Percentiles rank a stretch among this genome's conserved stretches.
Evolutionary conservation across 1,140 invertebrate genomes (phyloP).

Genomic region (Temnothorax curvispinosus): DNA sequence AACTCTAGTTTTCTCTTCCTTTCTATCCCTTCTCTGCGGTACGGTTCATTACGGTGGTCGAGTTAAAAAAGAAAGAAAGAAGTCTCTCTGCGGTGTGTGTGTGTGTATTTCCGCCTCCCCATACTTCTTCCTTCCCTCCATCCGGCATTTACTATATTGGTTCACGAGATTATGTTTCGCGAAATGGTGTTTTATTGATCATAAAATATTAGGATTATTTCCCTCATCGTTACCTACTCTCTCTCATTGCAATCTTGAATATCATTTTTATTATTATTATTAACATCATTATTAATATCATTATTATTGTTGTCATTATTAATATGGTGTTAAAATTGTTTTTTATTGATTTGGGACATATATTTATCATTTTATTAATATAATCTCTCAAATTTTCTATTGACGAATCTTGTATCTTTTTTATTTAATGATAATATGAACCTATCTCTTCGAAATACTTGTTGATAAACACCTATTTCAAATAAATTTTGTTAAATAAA

Average conservation of each 20-base stretch:
- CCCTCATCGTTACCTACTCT: background rate
- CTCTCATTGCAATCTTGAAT: background rate
- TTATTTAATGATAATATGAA: background rate
- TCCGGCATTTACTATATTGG: background rate
- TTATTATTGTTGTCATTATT: too few species aligned
- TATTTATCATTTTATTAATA: background rate
- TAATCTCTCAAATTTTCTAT: background rate
- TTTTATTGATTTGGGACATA: background rate
- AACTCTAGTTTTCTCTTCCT: conserved; percentile 1
- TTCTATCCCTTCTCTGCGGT: background rate
- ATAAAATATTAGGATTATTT: conserved; percentile 8
- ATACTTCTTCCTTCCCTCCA: background rate
- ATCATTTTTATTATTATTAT: background rate
- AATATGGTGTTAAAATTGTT: background rate
- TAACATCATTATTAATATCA: too few species aligned
- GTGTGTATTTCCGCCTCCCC: conserved; percentile 1
- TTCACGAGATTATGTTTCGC: conserved; percentile 2
- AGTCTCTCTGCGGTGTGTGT: background rate
- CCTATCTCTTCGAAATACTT: background rate
- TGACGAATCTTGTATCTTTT: background rate
- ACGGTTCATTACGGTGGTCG: conserved; percentile 45
- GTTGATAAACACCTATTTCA: background rate
- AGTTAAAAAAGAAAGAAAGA: conserved; percentile 4
- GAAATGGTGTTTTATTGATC: background rate
- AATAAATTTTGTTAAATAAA: background rate